phyloP scores from a whole-genome alignment of 2,888 invertebrate species.

The Dorcus hopei region DNA sequence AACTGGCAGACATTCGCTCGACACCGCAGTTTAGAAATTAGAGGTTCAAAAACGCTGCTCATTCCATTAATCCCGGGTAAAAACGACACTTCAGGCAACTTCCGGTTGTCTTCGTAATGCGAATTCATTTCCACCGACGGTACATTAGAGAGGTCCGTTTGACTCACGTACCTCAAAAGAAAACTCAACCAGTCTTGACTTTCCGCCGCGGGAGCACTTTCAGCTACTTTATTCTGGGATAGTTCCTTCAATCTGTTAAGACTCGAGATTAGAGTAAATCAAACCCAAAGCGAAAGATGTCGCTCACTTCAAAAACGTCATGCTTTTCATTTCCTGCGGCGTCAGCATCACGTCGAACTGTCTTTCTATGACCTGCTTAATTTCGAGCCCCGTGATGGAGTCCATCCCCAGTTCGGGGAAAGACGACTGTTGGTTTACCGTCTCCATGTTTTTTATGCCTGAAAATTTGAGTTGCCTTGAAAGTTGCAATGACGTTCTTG shows the following conservation, averaged over 20 bases:
- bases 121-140: not conserved
- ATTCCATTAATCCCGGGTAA: not conserved
- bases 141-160: not conserved
- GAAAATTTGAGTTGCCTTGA: not conserved
- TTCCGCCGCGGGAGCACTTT: not conserved
- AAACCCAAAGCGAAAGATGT: not conserved
- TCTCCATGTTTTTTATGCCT: slow-evolving; percentile 8
- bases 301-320: slow-evolving; percentile 10
- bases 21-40: not conserved
- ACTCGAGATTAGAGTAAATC: not conserved
- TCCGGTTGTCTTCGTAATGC: not conserved
- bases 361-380: slow-evolving; percentile 14
- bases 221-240: not conserved
- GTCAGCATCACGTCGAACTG: slow-evolving; percentile 7
- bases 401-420: slow-evolving; percentile 16
- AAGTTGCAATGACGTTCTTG: too few relatives aligned
- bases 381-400: slow-evolving; percentile 10
- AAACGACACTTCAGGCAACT: not conserved
- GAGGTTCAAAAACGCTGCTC: not conserved
- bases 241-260: slow-evolving; percentile 1
- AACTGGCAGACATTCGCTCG: not conserved
- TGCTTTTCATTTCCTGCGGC: slow-evolving; percentile 7
- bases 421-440: slow-evolving; percentile 3
- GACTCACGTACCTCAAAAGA: slow-evolving; percentile 2
- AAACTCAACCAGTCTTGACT: slow-evolving; percentile 4